phyloP scores from a whole-genome alignment of 2,113 vertebrate genomes.

The Nipponia nippon region DNA sequence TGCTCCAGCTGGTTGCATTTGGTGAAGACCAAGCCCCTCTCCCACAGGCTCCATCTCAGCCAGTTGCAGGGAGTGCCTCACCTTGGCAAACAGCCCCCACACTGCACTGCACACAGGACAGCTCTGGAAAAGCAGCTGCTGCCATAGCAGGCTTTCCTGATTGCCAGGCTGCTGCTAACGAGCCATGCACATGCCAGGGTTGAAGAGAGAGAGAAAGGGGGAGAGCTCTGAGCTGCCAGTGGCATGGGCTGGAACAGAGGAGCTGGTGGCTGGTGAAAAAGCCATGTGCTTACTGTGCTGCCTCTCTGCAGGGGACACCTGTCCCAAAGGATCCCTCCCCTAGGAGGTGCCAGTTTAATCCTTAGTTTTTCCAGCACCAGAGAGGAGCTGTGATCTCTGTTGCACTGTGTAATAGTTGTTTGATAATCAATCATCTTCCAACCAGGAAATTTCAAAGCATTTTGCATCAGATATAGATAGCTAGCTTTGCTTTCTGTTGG shows the following conservation, averaged over 20 bases:
- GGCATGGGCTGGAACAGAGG: neutral
- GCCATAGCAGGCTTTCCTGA: neutral
- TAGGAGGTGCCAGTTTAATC: neutral
- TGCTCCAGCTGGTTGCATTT: neutral
- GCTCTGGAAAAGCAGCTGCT: conserved; percentile 37
- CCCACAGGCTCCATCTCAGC: neutral
- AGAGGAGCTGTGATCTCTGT: neutral
- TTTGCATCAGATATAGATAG: neutral
- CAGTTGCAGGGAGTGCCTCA: neutral
- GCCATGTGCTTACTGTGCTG: neutral
- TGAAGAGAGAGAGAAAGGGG: neutral
- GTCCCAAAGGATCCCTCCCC: neutral
- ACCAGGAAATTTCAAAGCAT: neutral
- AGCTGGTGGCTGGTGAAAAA: neutral
- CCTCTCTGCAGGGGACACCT: neutral
- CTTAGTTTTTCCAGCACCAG: neutral
- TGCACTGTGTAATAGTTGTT: neutral
- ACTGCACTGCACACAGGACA: neutral
- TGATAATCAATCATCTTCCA: neutral
- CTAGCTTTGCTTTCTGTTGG: neutral
- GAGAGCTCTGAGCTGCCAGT: neutral
- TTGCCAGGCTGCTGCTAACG: conserved; percentile 39
- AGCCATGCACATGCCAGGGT: neutral
- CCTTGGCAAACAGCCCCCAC: neutral
- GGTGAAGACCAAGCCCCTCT: neutral